Base-by-base conservation (phyloP, 53 echinoderm and acorn worm species). In the Apostichopus leukothele region DNA sequence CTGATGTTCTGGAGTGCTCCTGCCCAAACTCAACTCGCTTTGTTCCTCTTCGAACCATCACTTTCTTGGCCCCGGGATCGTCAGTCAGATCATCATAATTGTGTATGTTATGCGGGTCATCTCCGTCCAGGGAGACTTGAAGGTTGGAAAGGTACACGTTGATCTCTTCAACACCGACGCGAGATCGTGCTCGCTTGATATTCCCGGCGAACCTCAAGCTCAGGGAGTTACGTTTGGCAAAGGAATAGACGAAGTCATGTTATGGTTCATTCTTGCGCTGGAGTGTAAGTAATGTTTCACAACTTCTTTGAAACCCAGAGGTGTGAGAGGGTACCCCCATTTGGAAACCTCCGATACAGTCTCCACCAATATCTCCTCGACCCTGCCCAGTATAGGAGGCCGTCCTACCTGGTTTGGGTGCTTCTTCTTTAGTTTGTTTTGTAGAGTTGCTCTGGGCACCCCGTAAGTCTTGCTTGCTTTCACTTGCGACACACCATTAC, bases 1-100 rank as follows among this genome's bases (percentile, higher is more conserved):
- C 52, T 68, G 87, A 68, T 60, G 25, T 86, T 66, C 23, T 91
- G 16, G 78, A 78, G 79, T 91, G 91, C 50, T 91, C 91, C 75
- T 91, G 91, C 5, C 88, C 87, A 13, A 78, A n/a, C 71, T 76
- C 86, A 25, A 67, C 63, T 9, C 6, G 25, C 25, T 86, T 86
- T 18, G 74, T 87, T 87, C 87, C 87, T 87, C 87, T 68, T 74
- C 52, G 51, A 74, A 74, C 73, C 73, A 25, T 25, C 25, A 25
- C 25, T 25, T 25, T 25, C 25, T 25, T 25, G 25, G 25, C 25
- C 25, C 25, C 25, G 25, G 25, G 25, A 25, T 25, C 25, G 25
- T 25, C 25, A 25, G 25, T 25, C 25, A 25, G 25, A 87, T 68
- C 73, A 86, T 86, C 87, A 73, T 86, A 86, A 73, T 87, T 87